These are phyloP conservation scores for Scylla paramamosain DNA, from an alignment of 1,140 invertebrate species.

Conservation along the genomic window DNA sequence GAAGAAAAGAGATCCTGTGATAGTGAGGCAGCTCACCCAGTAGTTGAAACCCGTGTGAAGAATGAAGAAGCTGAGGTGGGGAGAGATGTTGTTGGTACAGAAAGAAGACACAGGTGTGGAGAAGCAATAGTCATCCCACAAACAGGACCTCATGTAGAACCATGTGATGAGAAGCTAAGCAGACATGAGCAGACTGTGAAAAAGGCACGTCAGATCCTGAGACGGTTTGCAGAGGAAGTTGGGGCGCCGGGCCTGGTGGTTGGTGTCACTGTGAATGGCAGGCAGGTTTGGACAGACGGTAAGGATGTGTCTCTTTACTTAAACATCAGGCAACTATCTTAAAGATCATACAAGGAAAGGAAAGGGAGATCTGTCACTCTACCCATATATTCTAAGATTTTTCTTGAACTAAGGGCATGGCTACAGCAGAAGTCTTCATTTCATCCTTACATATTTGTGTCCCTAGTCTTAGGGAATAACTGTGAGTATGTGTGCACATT, in stretches of 20 bases:
- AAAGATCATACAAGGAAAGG: too few relatives aligned
- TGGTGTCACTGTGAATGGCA: constrained; percentile 60
- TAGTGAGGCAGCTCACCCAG: not conserved
- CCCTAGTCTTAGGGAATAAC: too few relatives aligned
- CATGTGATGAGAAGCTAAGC: not conserved
- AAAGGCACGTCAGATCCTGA: constrained; percentile 35
- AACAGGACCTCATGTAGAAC: not conserved
- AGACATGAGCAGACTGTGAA: not conserved
- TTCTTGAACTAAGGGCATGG: too few relatives aligned
- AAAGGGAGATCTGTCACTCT: too few relatives aligned
- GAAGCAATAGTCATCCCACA: not conserved
- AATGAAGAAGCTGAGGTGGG: not conserved
- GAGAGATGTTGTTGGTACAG: constrained; percentile 40
- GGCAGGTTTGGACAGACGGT: constrained; percentile 57
- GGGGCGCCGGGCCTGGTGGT: constrained; percentile 54
- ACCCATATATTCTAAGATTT: too few relatives aligned
- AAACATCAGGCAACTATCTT: not conserved
- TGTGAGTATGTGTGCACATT: too few relatives aligned
- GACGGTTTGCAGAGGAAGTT: constrained; percentile 25
- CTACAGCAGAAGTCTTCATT: too few relatives aligned
- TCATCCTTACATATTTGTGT: too few relatives aligned
- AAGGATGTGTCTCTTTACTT: not conserved
- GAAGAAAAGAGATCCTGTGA: not conserved
- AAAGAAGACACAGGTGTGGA: not conserved
- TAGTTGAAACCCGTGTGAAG: not conserved